A percentile compares a stretch with the other conserved stretches of the same genome.
Evolutionary conservation across 1,140 invertebrate genomes (phyloP).

Genomic region (Heliothis virescens): DNA sequence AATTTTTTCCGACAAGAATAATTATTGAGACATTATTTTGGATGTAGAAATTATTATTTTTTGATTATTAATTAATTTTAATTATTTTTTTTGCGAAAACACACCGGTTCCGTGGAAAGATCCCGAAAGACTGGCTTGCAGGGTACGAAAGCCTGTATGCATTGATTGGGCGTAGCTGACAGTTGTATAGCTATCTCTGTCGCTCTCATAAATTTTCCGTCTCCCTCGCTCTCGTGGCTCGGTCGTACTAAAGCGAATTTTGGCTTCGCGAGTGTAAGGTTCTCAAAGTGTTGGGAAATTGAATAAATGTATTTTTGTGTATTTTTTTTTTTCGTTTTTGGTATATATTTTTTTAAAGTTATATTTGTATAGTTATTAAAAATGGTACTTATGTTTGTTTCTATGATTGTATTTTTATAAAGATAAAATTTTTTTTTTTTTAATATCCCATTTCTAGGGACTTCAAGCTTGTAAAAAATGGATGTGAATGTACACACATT

Average conservation of each 20-base stretch:
- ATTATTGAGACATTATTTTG: background rate
- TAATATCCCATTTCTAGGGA: too few species aligned
- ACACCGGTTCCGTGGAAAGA: background rate
- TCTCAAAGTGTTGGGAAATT: slow-evolving; percentile 33
- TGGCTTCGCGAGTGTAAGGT: slow-evolving; percentile 28
- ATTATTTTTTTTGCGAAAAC: background rate
- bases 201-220: background rate
- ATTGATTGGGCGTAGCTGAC: slow-evolving; percentile 43
- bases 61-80: background rate
- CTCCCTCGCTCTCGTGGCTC: slow-evolving; percentile 22
- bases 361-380: too few species aligned
- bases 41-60: too few species aligned
- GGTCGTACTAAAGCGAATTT: slow-evolving; percentile 33
- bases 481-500: too few species aligned
- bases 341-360: background rate
- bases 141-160: slow-evolving; percentile 5
- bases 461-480: too few species aligned
- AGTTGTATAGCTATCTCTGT: slow-evolving; percentile 8
- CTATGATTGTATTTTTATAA: too few species aligned
- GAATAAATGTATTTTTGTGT: background rate
- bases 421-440: too few species aligned
- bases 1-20: background rate
- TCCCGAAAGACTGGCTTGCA: slow-evolving; percentile 38
- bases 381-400: too few species aligned
- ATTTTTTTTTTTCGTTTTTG: background rate